Evolutionary conservation across 2,888 invertebrate genomes (phyloP), one percentile per base, ranked within the genome.

Genomic region (Dromius quadrimaculatus): DNA sequence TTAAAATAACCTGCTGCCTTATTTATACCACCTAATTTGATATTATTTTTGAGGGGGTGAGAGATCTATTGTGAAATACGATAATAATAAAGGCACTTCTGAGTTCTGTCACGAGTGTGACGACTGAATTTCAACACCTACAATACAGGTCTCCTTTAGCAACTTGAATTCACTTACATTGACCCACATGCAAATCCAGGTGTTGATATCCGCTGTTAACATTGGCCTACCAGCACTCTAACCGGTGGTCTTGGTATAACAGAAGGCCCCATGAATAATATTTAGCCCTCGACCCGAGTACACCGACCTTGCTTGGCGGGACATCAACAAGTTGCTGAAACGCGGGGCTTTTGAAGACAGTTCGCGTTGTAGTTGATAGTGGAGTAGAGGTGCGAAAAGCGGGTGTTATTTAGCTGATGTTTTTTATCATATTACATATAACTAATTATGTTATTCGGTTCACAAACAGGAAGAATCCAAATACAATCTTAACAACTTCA

Each of bases 261-360:
- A 43, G 62, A 36, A 41, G 63, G 63, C 32, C 45, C 43, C 63
- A 63, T 63, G 45, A 45, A 45, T 43, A 63, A 41, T 41, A 62
- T 63, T 45, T 5, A 20, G 63, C 45, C 32, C n/a, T 34, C 8
- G 15, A 5, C 38, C 38, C 62, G 41, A 59, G 34, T 54, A 34
- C 59, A 36, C 47, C 9, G 47, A 4, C 9, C 9, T 6, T 32
- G n/a, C n/a, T 43, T 15, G n/a, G n/a, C n/a, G n/a, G n/a, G n/a
- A n/a, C n/a, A n/a, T n/a, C n/a, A n/a, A n/a, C n/a, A n/a, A n/a
- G n/a, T n/a, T n/a, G n/a, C n/a, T n/a, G n/a, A n/a, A n/a, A n/a
- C n/a, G n/a, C n/a, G n/a, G n/a, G n/a, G n/a, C n/a, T n/a, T n/a
- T n/a, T n/a, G n/a, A n/a, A n/a, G 41, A 43, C 13, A 43, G 13